Conservation (phyloP, 1,140 invertebrate species). For the Aphidius gifuensis region DNA sequence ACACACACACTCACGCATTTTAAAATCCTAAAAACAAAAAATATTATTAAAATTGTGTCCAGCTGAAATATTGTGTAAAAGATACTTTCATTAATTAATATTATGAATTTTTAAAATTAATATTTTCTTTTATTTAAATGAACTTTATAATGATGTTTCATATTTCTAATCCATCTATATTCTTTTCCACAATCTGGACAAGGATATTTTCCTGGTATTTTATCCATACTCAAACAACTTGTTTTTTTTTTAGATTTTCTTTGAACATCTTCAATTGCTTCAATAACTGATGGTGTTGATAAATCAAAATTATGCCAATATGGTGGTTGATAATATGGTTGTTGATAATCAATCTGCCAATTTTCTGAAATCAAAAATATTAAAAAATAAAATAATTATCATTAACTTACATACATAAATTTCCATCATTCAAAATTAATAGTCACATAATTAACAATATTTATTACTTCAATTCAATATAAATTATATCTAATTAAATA, state of each 20-base stretch:
- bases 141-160: slow-evolving; percentile 55
- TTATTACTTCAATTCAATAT: too few relatives aligned
- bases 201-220: slow-evolving; percentile 41
- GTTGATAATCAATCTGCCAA: neutral
- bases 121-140: slow-evolving; percentile 27
- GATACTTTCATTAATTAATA: too few relatives aligned
- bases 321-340: neutral
- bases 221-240: slow-evolving; percentile 29
- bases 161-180: slow-evolving; percentile 55
- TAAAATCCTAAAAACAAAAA: too few relatives aligned
- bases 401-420: too few relatives aligned
- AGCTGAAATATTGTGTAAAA: slow-evolving; percentile 5
- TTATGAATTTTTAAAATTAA: neutral
- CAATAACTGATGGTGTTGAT: neutral
- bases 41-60: too few relatives aligned
- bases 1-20: slow-evolving; percentile 1
- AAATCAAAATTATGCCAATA: neutral
- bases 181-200: slow-evolving; percentile 57
- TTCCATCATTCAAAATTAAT: too few relatives aligned
- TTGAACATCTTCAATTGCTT: too few relatives aligned
- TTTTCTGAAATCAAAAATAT: slow-evolving; percentile 8
- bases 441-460: too few relatives aligned
- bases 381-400: too few relatives aligned
- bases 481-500: too few relatives aligned
- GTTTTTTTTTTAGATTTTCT: slow-evolving; percentile 5